Evolutionary conservation across 2,797 vertebrate genomes (phyloP), one percentile per base, ranked within the genome.

Genomic region (Thalassophryne amazonica): DNA sequence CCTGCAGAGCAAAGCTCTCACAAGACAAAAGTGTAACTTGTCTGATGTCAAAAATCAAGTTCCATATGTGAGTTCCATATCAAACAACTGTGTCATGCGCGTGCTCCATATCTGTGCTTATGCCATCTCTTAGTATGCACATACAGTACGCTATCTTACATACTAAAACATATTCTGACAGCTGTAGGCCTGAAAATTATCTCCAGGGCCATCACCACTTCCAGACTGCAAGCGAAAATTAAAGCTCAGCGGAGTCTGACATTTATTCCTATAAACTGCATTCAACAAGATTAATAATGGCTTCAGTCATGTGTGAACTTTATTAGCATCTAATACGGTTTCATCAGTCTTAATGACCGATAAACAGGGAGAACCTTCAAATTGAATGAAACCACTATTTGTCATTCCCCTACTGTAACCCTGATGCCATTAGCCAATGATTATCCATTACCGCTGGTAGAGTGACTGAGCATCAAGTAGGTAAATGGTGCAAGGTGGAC

Each of bases 271-370:
- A 73, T 54, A 59, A 67, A 71, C 39, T 50, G 66, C 60, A 52
- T 69, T 82, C 73, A 74, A 69, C 60, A 72, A 70, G 80, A 84
- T 85, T 79, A 79, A 83, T 84, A 81, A 70, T 67, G 49, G 65
- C 60, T 56, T 65, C 83, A 81, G 73, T 84, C 85, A 80, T 81
- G 76, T 75, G 80, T 85, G 76, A 65, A 81, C 74, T 81, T 81
- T 80, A 80, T 86, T 81, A 78, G 76, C 72, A 77, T 78, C 61
- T 78, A 81, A 81, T 84, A 69, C 30, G 17, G 33, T 62, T 59
- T 79, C 76, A 86, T 88, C 82, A 58, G 69, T 85, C 83, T 84
- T 76, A 83, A 80, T 84, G 80, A 72, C 73, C 60, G 45, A 81
- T 84, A 80, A 80, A 86, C 81, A 80, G 45, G 32, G 56, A 77